phyloP scores from a whole-genome alignment of 2,113 vertebrate species.

The Lutjanus erythropterus region DNA sequence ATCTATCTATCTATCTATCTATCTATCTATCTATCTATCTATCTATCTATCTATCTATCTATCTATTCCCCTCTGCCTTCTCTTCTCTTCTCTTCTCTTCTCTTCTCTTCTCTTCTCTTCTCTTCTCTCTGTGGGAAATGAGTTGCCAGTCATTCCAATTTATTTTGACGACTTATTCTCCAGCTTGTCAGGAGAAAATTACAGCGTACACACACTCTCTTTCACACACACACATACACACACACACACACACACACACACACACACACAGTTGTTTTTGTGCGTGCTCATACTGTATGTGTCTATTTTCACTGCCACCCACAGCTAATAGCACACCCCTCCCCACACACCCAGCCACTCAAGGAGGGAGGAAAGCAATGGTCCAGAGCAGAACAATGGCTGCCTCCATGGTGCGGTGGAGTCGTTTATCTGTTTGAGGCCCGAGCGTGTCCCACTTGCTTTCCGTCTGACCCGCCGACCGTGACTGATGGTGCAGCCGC shows the following conservation, averaged over 20 bases:
- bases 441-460: slow-evolving; percentile 63
- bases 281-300: slow-evolving; percentile 23
- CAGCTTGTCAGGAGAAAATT: slow-evolving; percentile 71
- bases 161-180: slow-evolving; percentile 74
- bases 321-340: slow-evolving; percentile 60
- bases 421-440: slow-evolving; percentile 80
- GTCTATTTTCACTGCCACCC: slow-evolving; percentile 61
- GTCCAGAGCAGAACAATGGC: slow-evolving; percentile 73
- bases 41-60: too few species aligned
- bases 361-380: slow-evolving; percentile 61
- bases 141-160: slow-evolving; percentile 72
- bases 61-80: slow-evolving; percentile 8
- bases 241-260: slow-evolving; percentile 5
- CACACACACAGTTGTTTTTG: slow-evolving; percentile 17
- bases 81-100: background rate
- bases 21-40: too few species aligned
- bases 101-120: slow-evolving; percentile 17
- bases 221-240: background rate
- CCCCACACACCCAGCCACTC: slow-evolving; percentile 42
- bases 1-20: too few species aligned
- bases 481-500: slow-evolving; percentile 68
- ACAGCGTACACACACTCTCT: slow-evolving; percentile 32
- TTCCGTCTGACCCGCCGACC: slow-evolving; percentile 58
- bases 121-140: slow-evolving; percentile 60
- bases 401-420: slow-evolving; percentile 50